Evolutionary conservation across 2,797 vertebrate genomes (phyloP).

Genomic region (Otolemur crassicaudatus): DNA sequence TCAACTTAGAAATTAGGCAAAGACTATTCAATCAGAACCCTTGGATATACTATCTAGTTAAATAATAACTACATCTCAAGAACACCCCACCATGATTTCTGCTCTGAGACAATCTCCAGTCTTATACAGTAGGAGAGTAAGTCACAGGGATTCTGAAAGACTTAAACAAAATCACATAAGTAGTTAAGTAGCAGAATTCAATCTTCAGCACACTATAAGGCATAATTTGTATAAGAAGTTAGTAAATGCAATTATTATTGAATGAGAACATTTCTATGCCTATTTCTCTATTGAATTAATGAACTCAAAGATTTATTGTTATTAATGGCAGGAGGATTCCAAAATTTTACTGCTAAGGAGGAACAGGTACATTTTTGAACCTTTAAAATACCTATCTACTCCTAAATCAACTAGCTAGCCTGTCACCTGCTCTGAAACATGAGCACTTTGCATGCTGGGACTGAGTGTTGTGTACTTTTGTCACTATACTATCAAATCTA

Average conservation of each 20-base stretch:
- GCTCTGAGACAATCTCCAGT: not conserved
- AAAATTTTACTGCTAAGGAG: not conserved
- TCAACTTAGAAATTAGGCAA: not conserved
- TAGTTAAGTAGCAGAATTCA: not conserved
- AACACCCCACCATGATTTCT: not conserved
- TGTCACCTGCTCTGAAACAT: not conserved
- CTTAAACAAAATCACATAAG: not conserved
- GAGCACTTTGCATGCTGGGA: not conserved
- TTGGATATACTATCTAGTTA: not conserved
- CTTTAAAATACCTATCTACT: not conserved
- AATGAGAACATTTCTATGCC: not conserved
- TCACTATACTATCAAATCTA: not conserved
- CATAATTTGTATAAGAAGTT: not conserved
- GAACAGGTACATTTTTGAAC: not conserved
- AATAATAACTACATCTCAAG: not conserved
- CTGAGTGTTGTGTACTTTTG: not conserved
- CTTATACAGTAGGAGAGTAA: not conserved
- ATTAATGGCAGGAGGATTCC: not conserved
- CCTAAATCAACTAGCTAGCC: not conserved
- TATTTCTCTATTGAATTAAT: not conserved
- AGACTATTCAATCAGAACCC: not conserved
- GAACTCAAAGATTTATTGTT: conserved; percentile 21
- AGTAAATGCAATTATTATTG: not conserved
- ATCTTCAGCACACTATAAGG: not conserved
- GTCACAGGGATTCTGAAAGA: not conserved